Evolutionary conservation across 2,113 vertebrate species (phyloP), one percentile per base, ranked within the genome.

Genomic region (Sorex fumeus): DNA sequence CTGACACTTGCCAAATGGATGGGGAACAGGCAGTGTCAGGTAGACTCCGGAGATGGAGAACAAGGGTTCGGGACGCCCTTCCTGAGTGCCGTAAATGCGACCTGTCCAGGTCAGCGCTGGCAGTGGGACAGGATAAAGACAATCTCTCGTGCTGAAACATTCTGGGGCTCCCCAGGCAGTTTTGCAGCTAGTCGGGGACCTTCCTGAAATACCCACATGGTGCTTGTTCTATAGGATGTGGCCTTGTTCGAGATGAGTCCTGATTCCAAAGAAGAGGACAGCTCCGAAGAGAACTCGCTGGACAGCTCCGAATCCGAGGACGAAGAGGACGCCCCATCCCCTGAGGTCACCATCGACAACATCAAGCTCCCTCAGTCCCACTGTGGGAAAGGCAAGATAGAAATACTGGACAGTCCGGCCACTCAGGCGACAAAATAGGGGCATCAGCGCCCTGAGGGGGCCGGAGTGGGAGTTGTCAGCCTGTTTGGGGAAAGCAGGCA

Each of bases 241-340:
- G 98, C 99, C 5, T 83, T 99, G 74, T 98, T 99, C 96, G 98
- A 99, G 95, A 97, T 99, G 93, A 97, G 97, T 78, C 97, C 98
- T 0, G 98, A 98, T 79, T 96, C 98, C n/a, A 97, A 98, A 57
- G 97, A 57, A 75, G 85, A 66, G 28, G 92, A 19, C 74, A 95
- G 3, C 94, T 98, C 95, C 93, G 97, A 92, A 12, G 97, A 96
- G 32, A 96, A 97, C 60, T 98, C 97, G 0, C 96, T 97, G 8
- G 95, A 91, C 34, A 97, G 98, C 43, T 98, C 98, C 0, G 97
- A 98, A 0, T 98, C 98, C 0, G 98, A 98, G 64, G 97, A 94
- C 0, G 98, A 98, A 1, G 98, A 77, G 1, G 70, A 96, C 0
- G 90, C 72, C 70, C 36, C 43, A 47, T 16, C 82, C 72, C 77